Evolutionary conservation across 2,888 invertebrate genomes (phyloP).

Genomic region (Tipula unca): DNA sequence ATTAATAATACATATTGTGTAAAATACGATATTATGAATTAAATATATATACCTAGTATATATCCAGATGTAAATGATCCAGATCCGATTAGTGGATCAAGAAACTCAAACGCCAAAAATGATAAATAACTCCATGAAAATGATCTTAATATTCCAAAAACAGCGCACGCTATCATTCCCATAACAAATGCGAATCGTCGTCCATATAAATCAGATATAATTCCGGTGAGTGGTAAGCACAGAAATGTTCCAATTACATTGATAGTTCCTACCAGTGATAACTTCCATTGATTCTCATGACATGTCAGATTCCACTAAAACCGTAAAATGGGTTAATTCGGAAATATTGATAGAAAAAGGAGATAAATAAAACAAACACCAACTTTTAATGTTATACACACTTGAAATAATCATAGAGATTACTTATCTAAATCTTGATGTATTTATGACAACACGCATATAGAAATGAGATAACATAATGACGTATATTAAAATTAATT

Average conservation of each 20-base stretch:
- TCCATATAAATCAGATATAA: slow-evolving; percentile 9
- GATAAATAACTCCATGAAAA: not conserved
- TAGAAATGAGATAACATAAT: not conserved
- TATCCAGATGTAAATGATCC: not conserved
- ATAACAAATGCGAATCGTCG: not conserved
- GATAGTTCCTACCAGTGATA: not conserved
- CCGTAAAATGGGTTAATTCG: not conserved
- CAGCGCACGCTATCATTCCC: not conserved
- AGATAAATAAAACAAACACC: not conserved
- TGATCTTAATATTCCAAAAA: not conserved
- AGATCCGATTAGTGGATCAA: not conserved
- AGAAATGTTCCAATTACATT: not conserved
- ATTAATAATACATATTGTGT: slow-evolving; percentile 31
- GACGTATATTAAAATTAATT: not conserved
- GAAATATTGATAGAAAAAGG: not conserved
- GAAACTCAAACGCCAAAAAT: not conserved
- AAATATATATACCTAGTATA: slow-evolving; percentile 25
- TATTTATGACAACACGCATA: not conserved
- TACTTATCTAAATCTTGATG: not conserved
- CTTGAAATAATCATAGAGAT: not conserved
- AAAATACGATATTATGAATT: slow-evolving; percentile 31
- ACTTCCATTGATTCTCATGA: not conserved
- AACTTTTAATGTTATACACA: not conserved
- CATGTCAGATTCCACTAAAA: not conserved
- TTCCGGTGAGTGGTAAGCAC: not conserved